Evolutionary conservation across 2,113 vertebrate species (phyloP), one percentile per base, ranked within the genome.

Genomic region (Pimephales promelas): DNA sequence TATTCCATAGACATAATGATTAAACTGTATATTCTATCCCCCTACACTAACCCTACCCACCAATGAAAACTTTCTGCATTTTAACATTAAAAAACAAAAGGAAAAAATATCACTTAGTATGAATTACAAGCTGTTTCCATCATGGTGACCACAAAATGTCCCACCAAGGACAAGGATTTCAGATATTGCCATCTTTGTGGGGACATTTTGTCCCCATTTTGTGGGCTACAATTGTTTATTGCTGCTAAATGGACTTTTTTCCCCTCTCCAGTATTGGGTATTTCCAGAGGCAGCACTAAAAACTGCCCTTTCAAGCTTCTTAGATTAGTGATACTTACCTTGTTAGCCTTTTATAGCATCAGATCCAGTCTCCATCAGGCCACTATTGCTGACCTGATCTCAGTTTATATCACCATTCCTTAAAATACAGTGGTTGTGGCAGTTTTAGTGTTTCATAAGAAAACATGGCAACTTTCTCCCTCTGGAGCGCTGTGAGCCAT

Each of bases 191-290:
- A 20, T 54, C 18, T 54, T 49, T 16, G 4, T 49, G 13, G 4
- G 47, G 14, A 16, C 14, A 49, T 16, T 2, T 22, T 22, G 52
- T 54, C 18, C 52, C 40, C 40, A 40, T 40, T 40, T 9, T 83
- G 71, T 74, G 22, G 43, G 40, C 59, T 76, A 26, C 14, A 14
- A 31, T 47, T 61, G 47, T 75, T 64, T 83, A 73, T 64, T 52
- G 71, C 64, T 75, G 28, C 71, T 75, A 83, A 83, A 83, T 54
- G 43, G 81, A 75, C 76, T 75, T 75, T 83, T 64, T 22, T 76
- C 22, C 31, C 28, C 26, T 40, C 6, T 26, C 72, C 47, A 31
- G 18, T 49, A 72, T 54, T 24, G 45, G 5, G 18, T 18, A 36
- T 83, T 83, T 66, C 72, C 49, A 80, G 61, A 66, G 26, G 78